A percentile compares a stretch with the other conserved stretches of the same genome.
These are phyloP conservation scores for Myotis daubentonii DNA, from an alignment of 2,797 vertebrate species.

Conservation along the genomic window DNA sequence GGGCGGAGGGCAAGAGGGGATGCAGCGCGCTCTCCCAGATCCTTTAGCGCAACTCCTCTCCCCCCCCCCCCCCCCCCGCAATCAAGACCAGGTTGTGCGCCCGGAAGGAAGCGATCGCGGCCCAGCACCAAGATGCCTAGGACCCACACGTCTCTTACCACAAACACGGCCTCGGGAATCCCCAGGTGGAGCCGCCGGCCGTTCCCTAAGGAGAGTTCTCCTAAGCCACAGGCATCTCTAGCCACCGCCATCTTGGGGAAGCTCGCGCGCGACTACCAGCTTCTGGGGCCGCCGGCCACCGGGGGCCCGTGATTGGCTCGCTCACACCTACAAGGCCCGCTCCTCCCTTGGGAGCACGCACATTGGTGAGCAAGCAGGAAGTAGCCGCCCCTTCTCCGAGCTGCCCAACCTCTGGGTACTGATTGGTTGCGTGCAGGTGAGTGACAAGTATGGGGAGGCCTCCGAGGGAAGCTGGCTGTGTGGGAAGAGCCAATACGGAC, in stretches of 20 bases:
- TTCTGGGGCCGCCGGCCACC: accelerated
- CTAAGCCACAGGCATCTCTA: conserved; percentile 36
- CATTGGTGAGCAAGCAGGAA: background rate
- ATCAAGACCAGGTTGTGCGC: background rate
- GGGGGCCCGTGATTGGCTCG: conserved; percentile 27
- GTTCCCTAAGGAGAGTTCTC: conserved; percentile 86
- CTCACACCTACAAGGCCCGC: background rate
- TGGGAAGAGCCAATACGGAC: accelerated
- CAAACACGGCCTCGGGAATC: conserved; percentile 95
- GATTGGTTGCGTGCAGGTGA: conserved; percentile 36
- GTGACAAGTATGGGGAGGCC: background rate
- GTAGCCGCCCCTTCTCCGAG: background rate
- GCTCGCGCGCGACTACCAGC: accelerated
- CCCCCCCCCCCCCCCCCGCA: no score
- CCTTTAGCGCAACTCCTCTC: background rate
- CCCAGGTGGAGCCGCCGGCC: conserved; percentile 92
- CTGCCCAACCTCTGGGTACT: accelerated
- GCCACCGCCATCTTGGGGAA: conserved; percentile 66
- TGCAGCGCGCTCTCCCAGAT: no score
- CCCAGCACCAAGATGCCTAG: background rate
- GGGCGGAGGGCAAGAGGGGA: accelerated
- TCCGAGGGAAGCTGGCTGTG: background rate
- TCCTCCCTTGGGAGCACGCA: background rate
- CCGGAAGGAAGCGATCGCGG: background rate
- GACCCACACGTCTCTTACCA: conserved; percentile 87